phyloP scores from a whole-genome alignment of 2,113 vertebrate genomes.

The Helogale parvula region DNA sequence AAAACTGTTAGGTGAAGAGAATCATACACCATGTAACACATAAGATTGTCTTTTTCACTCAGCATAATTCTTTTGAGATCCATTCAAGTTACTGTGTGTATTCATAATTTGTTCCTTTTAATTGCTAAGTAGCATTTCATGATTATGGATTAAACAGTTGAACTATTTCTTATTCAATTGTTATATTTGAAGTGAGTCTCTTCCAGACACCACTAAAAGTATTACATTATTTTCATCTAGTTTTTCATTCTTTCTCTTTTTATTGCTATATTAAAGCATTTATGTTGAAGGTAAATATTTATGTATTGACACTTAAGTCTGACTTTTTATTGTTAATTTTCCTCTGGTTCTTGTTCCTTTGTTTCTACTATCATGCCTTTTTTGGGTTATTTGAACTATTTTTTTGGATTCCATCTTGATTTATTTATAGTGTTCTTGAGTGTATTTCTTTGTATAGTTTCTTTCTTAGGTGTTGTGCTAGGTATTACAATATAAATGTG shows the following conservation, averaged over 20 bases:
- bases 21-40: neutral
- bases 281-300: constrained; percentile 8
- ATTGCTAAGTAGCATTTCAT: neutral
- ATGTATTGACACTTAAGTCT: neutral
- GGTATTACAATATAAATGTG: neutral
- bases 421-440: neutral
- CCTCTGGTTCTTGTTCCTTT: neutral
- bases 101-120: neutral
- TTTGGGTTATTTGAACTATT: neutral
- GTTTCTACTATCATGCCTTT: neutral
- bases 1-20: neutral
- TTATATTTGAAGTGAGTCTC: neutral
- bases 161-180: neutral
- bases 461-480: neutral
- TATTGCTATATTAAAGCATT: neutral
- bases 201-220: neutral
- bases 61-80: neutral
- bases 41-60: neutral
- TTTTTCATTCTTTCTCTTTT: neutral
- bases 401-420: neutral
- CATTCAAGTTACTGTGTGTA: neutral
- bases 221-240: neutral
- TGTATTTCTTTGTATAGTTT: neutral
- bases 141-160: neutral
- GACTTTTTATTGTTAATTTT: neutral